Conservation (phyloP, 2,113 vertebrate genomes). For the Smithornis capensis region DNA sequence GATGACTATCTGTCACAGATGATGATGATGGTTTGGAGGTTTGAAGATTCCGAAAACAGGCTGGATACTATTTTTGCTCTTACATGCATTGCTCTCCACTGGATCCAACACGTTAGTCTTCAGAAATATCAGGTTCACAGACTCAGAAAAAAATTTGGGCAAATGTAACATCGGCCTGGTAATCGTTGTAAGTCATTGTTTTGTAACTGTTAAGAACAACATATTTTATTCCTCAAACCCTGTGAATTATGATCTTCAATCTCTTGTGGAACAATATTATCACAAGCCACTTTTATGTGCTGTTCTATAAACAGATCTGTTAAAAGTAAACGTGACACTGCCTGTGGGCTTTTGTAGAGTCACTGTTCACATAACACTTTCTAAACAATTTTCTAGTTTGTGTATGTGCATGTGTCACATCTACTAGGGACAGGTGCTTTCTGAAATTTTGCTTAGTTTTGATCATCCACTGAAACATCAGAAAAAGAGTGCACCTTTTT, state of each 20-base stretch:
- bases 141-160: background rate
- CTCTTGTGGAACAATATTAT: background rate
- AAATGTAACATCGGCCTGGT: background rate
- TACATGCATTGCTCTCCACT: background rate
- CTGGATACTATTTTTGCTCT: background rate
- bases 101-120: background rate
- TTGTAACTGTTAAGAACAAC: background rate
- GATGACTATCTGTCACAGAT: background rate
- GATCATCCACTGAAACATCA: background rate
- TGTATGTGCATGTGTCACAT: background rate
- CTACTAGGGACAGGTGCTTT: background rate
- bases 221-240: background rate
- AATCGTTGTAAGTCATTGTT: background rate
- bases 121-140: background rate
- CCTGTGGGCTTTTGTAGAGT: background rate
- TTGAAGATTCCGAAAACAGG: background rate
- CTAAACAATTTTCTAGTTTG: background rate
- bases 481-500: background rate
- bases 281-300: background rate
- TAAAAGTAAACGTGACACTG: background rate
- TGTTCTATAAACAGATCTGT: background rate
- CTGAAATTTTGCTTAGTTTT: background rate
- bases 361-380: background rate
- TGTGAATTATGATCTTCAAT: background rate
- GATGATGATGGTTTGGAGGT: background rate